Conservation (phyloP, 2,113 vertebrate species). For the Dascyllus trimaculatus region DNA sequence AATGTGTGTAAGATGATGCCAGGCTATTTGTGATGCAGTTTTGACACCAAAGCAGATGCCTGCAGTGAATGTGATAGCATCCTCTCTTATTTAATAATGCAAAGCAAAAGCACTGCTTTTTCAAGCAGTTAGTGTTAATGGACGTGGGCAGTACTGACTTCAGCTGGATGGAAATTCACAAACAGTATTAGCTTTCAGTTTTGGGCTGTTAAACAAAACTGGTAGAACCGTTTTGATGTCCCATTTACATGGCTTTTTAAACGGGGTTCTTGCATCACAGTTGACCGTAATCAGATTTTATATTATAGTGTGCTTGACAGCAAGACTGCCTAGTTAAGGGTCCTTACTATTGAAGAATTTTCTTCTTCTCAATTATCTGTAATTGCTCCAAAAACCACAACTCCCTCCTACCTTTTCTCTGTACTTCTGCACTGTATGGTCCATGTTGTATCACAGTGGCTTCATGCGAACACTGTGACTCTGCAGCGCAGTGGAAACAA, state of each 20-base stretch:
- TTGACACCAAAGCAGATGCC: slow-evolving; percentile 62
- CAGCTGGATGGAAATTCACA: slow-evolving; percentile 28
- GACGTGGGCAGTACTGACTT: slow-evolving; percentile 11
- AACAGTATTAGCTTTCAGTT: slow-evolving; percentile 11
- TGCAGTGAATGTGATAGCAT: slow-evolving; percentile 50
- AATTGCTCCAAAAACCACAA: background rate
- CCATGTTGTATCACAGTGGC: background rate
- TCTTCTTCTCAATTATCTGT: background rate
- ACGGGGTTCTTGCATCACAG: background rate
- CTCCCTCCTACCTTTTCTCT: background rate
- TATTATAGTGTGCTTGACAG: background rate
- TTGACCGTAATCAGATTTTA: background rate
- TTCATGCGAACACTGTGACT: slow-evolving; percentile 15
- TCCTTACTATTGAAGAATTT: background rate
- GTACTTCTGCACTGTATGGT: background rate
- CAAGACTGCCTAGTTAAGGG: background rate
- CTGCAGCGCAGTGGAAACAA: slow-evolving; percentile 35
- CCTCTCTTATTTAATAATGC: slow-evolving; percentile 63
- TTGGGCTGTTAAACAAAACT: slow-evolving; percentile 10
- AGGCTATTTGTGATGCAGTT: slow-evolving; percentile 51
- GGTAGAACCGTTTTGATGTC: background rate
- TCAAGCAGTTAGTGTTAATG: slow-evolving; percentile 39
- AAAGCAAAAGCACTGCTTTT: slow-evolving; percentile 42
- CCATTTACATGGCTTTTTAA: background rate
- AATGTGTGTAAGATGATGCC: slow-evolving; percentile 7